Evolutionary conservation across 2,888 invertebrate genomes (phyloP).

Genomic region (Ochropleura leucogaster): DNA sequence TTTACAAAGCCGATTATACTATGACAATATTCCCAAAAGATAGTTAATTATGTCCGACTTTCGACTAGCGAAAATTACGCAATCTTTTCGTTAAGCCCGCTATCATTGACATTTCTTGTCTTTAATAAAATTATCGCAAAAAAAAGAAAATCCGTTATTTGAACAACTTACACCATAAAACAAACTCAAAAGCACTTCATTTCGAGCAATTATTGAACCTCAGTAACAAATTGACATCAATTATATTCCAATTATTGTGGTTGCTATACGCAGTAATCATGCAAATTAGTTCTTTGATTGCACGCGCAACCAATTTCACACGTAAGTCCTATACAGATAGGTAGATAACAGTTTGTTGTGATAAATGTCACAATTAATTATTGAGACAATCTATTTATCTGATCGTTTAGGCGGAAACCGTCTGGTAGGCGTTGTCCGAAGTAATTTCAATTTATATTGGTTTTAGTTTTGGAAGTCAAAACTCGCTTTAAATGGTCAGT

Average conservation of each 20-base stretch:
- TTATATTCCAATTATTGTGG: slow-evolving; percentile 79
- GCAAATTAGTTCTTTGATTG: slow-evolving; percentile 82
- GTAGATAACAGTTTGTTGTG: slow-evolving; percentile 49
- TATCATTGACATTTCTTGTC: background rate
- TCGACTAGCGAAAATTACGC: background rate
- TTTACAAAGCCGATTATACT: background rate
- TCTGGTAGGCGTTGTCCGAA: slow-evolving; percentile 55
- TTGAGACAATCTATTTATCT: slow-evolving; percentile 63
- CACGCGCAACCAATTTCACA: slow-evolving; percentile 75
- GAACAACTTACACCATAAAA: slow-evolving; percentile 32
- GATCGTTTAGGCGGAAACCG: slow-evolving; percentile 52
- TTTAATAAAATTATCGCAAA: background rate
- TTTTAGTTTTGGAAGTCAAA: slow-evolving; percentile 32
- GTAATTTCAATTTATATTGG: slow-evolving; percentile 60
- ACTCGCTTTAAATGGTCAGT: slow-evolving; percentile 38
- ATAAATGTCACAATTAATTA: slow-evolving; percentile 76
- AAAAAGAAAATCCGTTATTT: slow-evolving; percentile 23
- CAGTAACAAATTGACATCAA: slow-evolving; percentile 82
- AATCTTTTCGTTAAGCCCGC: background rate
- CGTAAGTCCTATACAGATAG: slow-evolving; percentile 42
- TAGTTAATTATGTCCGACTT: background rate
- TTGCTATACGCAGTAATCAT: slow-evolving; percentile 77
- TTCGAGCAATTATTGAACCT: slow-evolving; percentile 59
- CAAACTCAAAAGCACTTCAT: slow-evolving; percentile 48
- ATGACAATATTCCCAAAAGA: background rate